Conservation (phyloP, 2,888 invertebrate species). For the Laspeyria flexula region DNA sequence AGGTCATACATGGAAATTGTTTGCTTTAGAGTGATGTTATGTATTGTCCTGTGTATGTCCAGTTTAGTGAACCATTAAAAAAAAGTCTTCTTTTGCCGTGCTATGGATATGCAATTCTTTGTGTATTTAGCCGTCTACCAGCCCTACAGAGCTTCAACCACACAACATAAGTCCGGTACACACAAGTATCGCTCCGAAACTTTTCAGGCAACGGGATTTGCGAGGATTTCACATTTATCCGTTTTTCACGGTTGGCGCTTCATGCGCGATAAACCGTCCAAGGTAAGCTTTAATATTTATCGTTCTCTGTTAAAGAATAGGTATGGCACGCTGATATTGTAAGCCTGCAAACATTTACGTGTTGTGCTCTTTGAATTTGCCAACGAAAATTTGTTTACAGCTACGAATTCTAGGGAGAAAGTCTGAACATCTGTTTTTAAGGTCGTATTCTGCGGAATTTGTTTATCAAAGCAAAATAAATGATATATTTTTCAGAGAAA, state of each 20-base stretch:
- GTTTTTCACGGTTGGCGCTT: slow-evolving; percentile 71
- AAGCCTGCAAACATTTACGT: slow-evolving; percentile 15
- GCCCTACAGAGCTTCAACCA: slow-evolving; percentile 33
- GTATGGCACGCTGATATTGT: slow-evolving; percentile 44
- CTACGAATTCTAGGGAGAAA: not conserved
- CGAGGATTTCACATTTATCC: slow-evolving; percentile 71
- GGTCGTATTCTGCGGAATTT: not conserved
- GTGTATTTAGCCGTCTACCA: slow-evolving; percentile 14
- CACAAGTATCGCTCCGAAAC: slow-evolving; percentile 59
- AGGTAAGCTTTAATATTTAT: slow-evolving; percentile 79
- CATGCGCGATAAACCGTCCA: slow-evolving; percentile 67
- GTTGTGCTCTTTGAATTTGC: slow-evolving; percentile 5
- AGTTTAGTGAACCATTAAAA: too few relatives aligned
- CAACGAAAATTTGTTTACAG: not conserved
- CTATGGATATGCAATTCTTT: too few relatives aligned
- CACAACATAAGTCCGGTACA: slow-evolving; percentile 50
- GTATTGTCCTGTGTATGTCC: too few relatives aligned
- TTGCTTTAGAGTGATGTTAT: too few relatives aligned
- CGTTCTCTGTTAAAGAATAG: slow-evolving; percentile 60
- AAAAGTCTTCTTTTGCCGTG: too few relatives aligned
- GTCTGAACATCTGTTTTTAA: not conserved
- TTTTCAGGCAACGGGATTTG: slow-evolving; percentile 66
- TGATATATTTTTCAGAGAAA: too few relatives aligned
- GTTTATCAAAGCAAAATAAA: not conserved
- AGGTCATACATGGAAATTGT: too few relatives aligned